Base-by-base conservation (phyloP, 2,797 vertebrate genomes). In the Adrianichthys oophorus region DNA sequence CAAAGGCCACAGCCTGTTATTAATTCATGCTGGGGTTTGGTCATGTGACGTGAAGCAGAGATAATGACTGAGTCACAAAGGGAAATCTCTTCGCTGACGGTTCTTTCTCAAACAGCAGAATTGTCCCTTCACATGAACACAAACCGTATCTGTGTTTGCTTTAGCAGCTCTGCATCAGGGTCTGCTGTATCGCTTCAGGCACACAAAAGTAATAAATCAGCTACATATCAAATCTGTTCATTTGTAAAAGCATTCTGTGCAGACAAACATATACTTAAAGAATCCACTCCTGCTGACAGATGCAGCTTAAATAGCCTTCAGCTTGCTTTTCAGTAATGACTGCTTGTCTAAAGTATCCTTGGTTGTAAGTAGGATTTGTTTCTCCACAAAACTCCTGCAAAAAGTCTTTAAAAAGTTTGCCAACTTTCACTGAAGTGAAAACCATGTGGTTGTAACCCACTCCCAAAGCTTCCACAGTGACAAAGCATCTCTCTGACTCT, bases 201-300 rank as follows among this genome's bases (percentile, higher is more conserved):
- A 37, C 32, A 37, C 32, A 79, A 85, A 82, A 78, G 65, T 61
- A 80, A 89, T 87, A 89, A 85, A 91, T 88, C 86, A 84, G 81
- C 72, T 62, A 59, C 60, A 79, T 75, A 73, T 58, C 58, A 60
- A 80, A 68, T 66, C 56, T 79, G 64, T 68, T 73, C 26, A 6
- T 67, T 77, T 52, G 51, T 58, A 57, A 23, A 42, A 10, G 14
- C 18, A 16, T 15, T 23, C 46, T 57, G 19, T 4, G 50, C 40
- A 16, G 7, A 45, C 24, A 48, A 51, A 68, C 48, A 59, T 59
- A 68, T 77, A 68, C 59, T 57, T 56, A 24, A 76, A 73, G 7
- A 50, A 49, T 43, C 4, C 8, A 67, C 49, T 71, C 49, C 72
- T 67, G 72, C 65, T 70, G 49, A 65, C 63, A 67, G 61, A 82